These are phyloP conservation scores for Allygus modestus DNA, from an alignment of 2,888 invertebrate species.

Conservation along the genomic window DNA sequence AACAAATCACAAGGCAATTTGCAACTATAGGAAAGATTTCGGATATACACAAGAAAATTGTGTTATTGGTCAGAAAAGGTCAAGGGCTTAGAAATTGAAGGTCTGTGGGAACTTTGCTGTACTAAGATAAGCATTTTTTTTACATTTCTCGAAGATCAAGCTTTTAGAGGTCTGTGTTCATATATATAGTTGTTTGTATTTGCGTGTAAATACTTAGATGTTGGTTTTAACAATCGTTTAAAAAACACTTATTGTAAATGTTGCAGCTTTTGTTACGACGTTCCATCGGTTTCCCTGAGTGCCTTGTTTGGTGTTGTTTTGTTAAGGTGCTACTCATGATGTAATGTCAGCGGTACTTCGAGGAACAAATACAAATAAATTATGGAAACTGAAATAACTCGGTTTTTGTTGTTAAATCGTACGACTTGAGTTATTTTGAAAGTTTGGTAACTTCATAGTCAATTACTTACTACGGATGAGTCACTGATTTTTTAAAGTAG, in stretches of 20 bases:
- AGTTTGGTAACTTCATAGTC: background rate
- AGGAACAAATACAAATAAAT: conserved; percentile 3
- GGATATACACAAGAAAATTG: too few relatives aligned
- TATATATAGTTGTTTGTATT: conserved; percentile 17
- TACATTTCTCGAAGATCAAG: conserved; percentile 12
- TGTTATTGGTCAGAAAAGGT: too few relatives aligned
- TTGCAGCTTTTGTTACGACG: conserved; percentile 3
- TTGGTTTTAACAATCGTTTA: background rate
- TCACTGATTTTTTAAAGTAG: background rate
- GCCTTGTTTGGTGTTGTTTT: conserved; percentile 44
- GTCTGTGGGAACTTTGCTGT: too few relatives aligned
- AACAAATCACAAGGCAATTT: too few relatives aligned
- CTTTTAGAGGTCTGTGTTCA: conserved; percentile 46
- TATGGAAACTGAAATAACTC: background rate
- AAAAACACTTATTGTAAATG: background rate
- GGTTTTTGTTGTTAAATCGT: background rate
- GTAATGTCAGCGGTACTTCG: conserved; percentile 6
- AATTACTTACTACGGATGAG: background rate
- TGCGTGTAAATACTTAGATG: conserved; percentile 32
- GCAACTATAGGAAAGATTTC: too few relatives aligned
- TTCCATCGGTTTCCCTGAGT: conserved; percentile 15
- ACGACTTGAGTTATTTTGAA: background rate
- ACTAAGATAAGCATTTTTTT: too few relatives aligned
- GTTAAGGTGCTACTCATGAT: conserved; percentile 18
- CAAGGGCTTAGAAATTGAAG: too few relatives aligned